A percentile compares a stretch with the other conserved stretches of the same genome.
Conservation (phyloP, 1,140 invertebrate species). For the Trichonephila inaurata region DNA sequence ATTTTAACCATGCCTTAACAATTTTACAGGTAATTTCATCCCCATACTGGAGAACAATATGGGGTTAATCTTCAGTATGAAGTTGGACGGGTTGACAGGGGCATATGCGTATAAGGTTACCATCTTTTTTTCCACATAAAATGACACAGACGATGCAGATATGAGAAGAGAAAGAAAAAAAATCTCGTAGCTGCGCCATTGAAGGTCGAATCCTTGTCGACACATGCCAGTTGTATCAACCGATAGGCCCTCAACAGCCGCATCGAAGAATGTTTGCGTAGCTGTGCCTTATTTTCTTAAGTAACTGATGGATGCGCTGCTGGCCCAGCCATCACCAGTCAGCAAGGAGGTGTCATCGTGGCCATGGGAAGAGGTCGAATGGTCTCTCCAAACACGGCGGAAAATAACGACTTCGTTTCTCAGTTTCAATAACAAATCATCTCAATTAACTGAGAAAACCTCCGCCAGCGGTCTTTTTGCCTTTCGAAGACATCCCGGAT, state of each 20-base stretch:
- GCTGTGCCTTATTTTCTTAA: slow-evolving; percentile 61
- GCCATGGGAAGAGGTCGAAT: neutral
- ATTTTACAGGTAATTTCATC: no score
- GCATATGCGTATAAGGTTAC: neutral
- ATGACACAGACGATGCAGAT: neutral
- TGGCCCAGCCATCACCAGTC: neutral
- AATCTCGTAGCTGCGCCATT: neutral
- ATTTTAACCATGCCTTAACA: no score
- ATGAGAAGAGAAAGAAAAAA: neutral
- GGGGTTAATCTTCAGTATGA: neutral
- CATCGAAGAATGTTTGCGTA: slow-evolving; percentile 55
- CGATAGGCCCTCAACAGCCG: neutral
- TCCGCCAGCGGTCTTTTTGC: neutral
- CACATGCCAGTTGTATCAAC: slow-evolving; percentile 16
- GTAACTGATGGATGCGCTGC: slow-evolving; percentile 26
- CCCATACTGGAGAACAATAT: neutral
- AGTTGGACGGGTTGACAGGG: neutral
- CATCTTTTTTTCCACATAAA: neutral
- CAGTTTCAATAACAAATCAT: slow-evolving; percentile 70
- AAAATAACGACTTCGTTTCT: slow-evolving; percentile 48
- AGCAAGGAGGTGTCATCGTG: slow-evolving; percentile 9
- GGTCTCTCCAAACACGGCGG: slow-evolving; percentile 1
- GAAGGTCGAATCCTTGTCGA: slow-evolving; percentile 21
- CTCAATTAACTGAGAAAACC: slow-evolving; percentile 59
- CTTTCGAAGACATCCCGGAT: neutral